A percentile compares a stretch with the other conserved stretches of the same genome.
Conservation (phyloP, 2,113 vertebrate species). For the Salvator merianae region DNA sequence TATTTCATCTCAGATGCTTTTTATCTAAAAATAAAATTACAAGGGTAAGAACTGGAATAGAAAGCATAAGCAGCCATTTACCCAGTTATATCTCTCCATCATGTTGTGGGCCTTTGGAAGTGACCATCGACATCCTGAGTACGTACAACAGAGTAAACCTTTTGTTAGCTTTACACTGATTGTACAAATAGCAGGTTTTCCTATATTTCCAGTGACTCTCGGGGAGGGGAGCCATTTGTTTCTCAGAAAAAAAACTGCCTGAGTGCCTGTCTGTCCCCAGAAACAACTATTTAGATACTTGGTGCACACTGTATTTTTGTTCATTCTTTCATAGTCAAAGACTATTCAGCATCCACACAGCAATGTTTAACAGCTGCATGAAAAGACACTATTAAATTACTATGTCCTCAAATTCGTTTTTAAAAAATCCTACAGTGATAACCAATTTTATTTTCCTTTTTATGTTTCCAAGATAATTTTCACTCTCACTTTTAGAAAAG, state of each 20-base stretch:
- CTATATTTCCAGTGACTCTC: constrained; percentile 14
- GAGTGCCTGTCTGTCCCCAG: constrained; percentile 15
- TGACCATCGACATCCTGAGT: not conserved
- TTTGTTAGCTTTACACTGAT: not conserved
- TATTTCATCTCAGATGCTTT: too few species aligned
- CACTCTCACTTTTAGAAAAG: constrained; percentile 3
- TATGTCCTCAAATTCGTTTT: not conserved
- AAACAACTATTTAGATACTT: constrained; percentile 15
- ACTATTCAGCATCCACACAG: not conserved
- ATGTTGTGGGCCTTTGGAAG: not conserved
- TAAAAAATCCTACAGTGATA: constrained; percentile 18
- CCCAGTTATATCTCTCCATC: not conserved
- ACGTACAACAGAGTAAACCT: not conserved
- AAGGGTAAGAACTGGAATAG: too few species aligned
- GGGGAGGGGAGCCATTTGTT: constrained; percentile 19
- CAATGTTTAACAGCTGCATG: constrained; percentile 20
- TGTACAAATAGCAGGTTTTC: not conserved
- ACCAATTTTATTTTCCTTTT: constrained; percentile 19
- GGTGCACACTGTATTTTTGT: constrained; percentile 30
- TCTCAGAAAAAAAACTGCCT: constrained; percentile 9
- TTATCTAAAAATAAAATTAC: too few species aligned
- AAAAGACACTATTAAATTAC: constrained; percentile 15
- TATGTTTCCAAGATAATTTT: not conserved
- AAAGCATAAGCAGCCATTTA: too few species aligned
- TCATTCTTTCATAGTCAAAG: constrained; percentile 7